Base-by-base conservation (phyloP, 2,797 vertebrate species). In the Poeciliopsis gracilis region DNA sequence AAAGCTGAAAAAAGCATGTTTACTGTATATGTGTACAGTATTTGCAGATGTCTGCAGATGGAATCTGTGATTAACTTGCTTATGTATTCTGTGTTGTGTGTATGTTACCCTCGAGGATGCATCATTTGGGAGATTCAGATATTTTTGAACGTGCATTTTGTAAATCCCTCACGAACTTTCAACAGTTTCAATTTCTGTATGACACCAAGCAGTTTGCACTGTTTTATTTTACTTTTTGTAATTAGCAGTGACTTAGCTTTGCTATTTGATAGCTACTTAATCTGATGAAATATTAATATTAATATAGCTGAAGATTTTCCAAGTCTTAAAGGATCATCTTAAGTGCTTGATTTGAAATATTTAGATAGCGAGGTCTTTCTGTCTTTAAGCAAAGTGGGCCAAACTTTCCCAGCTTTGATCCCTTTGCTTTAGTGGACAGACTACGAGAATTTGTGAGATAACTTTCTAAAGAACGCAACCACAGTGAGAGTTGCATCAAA, bases 91-190 rank as follows among this genome's bases (percentile, higher is more conserved):
- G 72, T 73, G 84, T 73, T 70, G 75, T 70, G 83, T 82, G 45
- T 77, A 70, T 69, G 79, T 81, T 90, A 69, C 78, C 61, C 77
- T 59, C 0, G 30, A 55, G 84, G 55, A 84, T 67, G 12, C 69
- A 71, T 90, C 81, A 85, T 78, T 55, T 53, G 81, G 86, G 77
- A 87, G 76, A 85, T 57, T 74, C 66, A 33, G 49, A 80, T 83
- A 81, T 85, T 90, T 90, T 79, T 82, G 81, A 86, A 87, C 33
- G 70, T 76, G 85, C 59, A 73, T 89, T 89, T 87, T 85, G 85
- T 66, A 78, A 84, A 70, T 78, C 78, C 69, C 76, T 53, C 45
- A 80, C 18, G 73, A 84, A 6, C 80, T 84, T 76, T 75, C 78
- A 11, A 3, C 53, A 76, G 76, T 78, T 77, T 79, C 16, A 66